Base-by-base conservation (phyloP, 2,888 invertebrate genomes). In the Oegoconia quadripuncta region DNA sequence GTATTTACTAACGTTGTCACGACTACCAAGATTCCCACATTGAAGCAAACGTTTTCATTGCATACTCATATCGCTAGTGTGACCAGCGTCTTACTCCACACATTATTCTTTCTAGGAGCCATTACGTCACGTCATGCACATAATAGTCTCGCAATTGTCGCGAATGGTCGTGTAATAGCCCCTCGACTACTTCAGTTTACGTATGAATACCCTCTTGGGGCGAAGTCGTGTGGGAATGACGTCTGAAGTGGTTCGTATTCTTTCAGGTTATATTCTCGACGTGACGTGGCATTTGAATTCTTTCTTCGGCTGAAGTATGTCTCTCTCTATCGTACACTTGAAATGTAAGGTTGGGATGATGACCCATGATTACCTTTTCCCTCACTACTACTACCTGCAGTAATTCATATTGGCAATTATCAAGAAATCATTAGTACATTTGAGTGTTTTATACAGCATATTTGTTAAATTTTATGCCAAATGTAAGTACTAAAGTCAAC, bases 101-200 rank as follows among this genome's bases (percentile, higher is more conserved):
- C 67, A 69, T 69, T 68, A 69, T 60, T 52, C 50, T 35, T 46
- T 48, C 51, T 45, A 52, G 57, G 52, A 51, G 50, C 50, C 53
- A 61, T 57, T 60, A 55, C 55, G 52, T 23, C 36, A 29, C 38
- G 45, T 32, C 42, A n/a, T n/a, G n/a, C n/a, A n/a, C n/a, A 35
- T 41, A 44, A 32, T 33, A 43, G 46, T 50, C 52, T n/a, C n/a
- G 50, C 63, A 64, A 62, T 63, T 47, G 34, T 26, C 25, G 16
- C 26, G 34, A 34, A 34, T 17, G n/a, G 52, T 41, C 31, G 47
- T 38, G 52, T 66, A 66, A 66, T 66, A 64, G 59, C 62, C 54
- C 53, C 65, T 64, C 45, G 48, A 14, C 43, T 48, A 37, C 59
- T 62, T 42, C 60, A 59, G 64, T 59, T 59, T 57, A 50, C 43